These are phyloP conservation scores for Dryoscopus gambensis DNA, from an alignment of 2,113 vertebrate species.

Conservation along the genomic window DNA sequence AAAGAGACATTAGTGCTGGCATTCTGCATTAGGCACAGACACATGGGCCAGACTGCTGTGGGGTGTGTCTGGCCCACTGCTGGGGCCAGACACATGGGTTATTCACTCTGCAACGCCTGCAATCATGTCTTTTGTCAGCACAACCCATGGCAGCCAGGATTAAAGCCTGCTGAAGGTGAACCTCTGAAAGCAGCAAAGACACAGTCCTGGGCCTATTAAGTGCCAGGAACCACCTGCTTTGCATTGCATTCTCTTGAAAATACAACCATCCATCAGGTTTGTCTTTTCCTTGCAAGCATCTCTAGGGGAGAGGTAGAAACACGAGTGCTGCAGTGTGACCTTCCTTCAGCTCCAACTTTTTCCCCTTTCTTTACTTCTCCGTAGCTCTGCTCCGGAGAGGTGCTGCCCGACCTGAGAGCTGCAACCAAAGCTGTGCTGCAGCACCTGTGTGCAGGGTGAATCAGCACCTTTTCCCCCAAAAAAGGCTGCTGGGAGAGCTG, in stretches of 20 bases:
- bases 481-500: neutral
- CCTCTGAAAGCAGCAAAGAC: neutral
- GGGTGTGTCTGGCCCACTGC: too few species aligned
- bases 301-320: neutral
- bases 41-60: too few species aligned
- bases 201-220: neutral
- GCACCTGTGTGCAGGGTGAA: conserved; percentile 11
- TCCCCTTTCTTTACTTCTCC: neutral
- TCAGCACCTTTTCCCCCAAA: conserved; percentile 9
- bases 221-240: neutral
- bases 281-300: neutral
- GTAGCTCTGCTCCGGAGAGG: neutral
- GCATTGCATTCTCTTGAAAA: neutral
- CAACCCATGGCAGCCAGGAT: fast-evolving
- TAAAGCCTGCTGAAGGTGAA: neutral
- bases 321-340: neutral
- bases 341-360: neutral
- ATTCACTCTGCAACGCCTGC: neutral
- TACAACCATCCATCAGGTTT: neutral
- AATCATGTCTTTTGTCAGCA: neutral
- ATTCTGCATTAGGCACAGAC: fast-evolving
- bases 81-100: neutral
- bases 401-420: neutral
- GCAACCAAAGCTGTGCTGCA: neutral
- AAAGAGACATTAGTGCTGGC: neutral